Evolutionary conservation across 2,797 vertebrate genomes (phyloP).

Genomic region (Yasuhikotakia modesta): DNA sequence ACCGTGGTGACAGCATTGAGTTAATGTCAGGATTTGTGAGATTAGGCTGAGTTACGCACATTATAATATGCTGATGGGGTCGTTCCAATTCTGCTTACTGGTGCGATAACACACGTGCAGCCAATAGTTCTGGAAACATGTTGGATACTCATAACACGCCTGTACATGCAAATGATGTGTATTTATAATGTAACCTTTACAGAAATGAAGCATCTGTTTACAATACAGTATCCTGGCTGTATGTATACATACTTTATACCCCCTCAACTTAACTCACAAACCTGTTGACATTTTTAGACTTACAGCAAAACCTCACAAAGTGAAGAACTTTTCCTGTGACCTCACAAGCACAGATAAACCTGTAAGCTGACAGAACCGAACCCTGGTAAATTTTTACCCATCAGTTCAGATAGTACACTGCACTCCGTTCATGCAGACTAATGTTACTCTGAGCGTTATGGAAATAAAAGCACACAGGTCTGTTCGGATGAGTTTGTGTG

Average conservation of each 20-base stretch:
- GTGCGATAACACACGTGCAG: neutral
- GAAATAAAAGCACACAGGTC: conserved; percentile 24
- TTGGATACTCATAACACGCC: neutral
- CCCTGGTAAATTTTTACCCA: neutral
- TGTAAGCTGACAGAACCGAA: no score
- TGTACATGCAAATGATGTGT: conserved; percentile 8
- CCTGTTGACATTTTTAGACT: neutral
- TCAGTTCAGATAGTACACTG: conserved; percentile 27
- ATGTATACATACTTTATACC: neutral
- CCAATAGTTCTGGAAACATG: neutral
- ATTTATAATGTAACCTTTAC: neutral
- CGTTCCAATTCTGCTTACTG: neutral
- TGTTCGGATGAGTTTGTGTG: conserved; percentile 10
- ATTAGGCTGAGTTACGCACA: neutral
- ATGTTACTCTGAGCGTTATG: conserved; percentile 23
- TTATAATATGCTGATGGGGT: neutral
- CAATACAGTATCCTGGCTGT: no score
- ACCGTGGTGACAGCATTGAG: conserved; percentile 16
- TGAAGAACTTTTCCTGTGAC: neutral
- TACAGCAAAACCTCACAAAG: neutral
- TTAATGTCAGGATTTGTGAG: conserved; percentile 11
- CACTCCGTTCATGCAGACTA: conserved; percentile 3
- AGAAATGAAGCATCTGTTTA: neutral
- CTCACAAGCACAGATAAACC: neutral
- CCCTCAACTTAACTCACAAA: neutral